Conservation (phyloP, 2,888 invertebrate genomes). For the Uropetala carovei region DNA sequence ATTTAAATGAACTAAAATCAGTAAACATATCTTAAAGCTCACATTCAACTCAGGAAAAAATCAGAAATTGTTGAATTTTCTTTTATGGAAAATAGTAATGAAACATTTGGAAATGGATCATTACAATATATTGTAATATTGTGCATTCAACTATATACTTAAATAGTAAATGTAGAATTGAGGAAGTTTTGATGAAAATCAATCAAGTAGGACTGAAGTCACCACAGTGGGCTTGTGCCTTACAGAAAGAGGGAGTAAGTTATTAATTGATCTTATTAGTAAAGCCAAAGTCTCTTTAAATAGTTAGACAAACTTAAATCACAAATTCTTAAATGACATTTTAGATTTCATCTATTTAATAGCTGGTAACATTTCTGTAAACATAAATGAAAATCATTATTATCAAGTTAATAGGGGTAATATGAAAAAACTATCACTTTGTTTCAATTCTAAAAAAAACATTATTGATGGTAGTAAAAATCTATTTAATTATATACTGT, state of each 20-base stretch:
- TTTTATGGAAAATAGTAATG: neutral
- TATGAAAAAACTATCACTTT: neutral
- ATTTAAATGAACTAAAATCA: neutral
- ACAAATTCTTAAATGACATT: neutral
- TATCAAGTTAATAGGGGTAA: neutral
- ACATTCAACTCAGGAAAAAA: conserved; percentile 60
- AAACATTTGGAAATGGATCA: neutral
- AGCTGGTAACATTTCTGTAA: neutral
- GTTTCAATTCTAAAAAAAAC: neutral
- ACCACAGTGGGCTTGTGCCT: conserved; percentile 55
- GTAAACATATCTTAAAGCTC: conserved; percentile 49
- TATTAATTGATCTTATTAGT: neutral
- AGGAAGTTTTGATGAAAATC: neutral
- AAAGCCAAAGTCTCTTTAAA: neutral
- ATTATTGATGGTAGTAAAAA: neutral
- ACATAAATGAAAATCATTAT: neutral
- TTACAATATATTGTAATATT: neutral
- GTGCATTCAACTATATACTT: too few species aligned
- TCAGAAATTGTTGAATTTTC: conserved; percentile 18
- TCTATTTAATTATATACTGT: conserved; percentile 5
- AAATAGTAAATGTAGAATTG: too few species aligned
- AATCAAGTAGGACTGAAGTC: conserved; percentile 39
- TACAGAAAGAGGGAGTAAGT: conserved; percentile 40
- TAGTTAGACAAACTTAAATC: neutral
- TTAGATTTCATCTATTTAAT: neutral